Conservation (phyloP, 2,888 invertebrate species). For the Lithophane leautieri region DNA sequence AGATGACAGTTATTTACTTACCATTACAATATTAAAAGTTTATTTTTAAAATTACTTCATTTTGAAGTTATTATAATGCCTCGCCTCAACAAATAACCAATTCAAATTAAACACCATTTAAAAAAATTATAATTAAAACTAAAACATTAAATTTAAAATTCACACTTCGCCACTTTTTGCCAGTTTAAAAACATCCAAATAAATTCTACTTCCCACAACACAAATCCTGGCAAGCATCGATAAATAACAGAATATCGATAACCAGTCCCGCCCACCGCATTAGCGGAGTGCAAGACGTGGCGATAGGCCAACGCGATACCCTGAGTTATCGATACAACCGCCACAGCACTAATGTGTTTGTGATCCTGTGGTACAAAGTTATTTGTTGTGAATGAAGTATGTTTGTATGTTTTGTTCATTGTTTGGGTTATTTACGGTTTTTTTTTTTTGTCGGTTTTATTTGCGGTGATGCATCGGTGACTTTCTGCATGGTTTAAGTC, state of each 20-base stretch:
- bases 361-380: conserved; percentile 59
- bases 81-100: background rate
- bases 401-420: conserved; percentile 53
- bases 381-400: conserved; percentile 64
- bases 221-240: conserved; percentile 55
- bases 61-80: background rate
- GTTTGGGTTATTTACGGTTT: conserved; percentile 31
- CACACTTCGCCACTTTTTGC: background rate
- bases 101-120: background rate
- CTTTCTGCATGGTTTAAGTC: background rate
- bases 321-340: conserved; percentile 72
- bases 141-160: background rate
- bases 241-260: conserved; percentile 67
- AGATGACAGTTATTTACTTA: too few species aligned
- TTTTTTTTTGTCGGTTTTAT: background rate
- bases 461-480: background rate
- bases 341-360: conserved; percentile 73
- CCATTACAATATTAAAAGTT: background rate
- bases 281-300: conserved; percentile 70
- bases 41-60: background rate
- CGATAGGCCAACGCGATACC: conserved; percentile 74
- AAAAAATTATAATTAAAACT: background rate
- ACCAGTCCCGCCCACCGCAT: conserved; percentile 61
- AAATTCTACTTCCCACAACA: conserved; percentile 44
- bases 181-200: conserved; percentile 46